Base-by-base conservation (phyloP, 2,797 vertebrate species). In the Acomys russatus region DNA sequence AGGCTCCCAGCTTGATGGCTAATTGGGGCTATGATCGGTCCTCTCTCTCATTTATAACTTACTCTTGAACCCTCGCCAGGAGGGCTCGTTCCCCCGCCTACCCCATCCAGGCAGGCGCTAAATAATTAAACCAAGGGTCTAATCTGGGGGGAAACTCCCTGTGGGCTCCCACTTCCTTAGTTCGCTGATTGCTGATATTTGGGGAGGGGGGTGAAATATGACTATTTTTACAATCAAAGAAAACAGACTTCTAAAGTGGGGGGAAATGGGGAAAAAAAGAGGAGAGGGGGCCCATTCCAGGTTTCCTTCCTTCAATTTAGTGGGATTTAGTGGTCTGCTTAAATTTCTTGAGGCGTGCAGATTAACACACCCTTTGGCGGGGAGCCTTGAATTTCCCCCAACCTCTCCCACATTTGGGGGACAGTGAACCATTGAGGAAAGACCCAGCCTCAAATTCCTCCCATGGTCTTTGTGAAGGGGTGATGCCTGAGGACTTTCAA, bases 141-240 rank as follows among this genome's bases (percentile, higher is more conserved):
- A 98, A 98, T 98, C 94, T 3, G 44, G 94, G 0, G 97, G n/a
- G 28, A 96, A 98, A 96, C 97, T 94, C 98, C 98, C 98, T 94
- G 85, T 51, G 97, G 98, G 98, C 95, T 94, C 90, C 93, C 96
- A 92, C 98, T 98, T 98, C 98, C 98, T 98, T 88, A 6, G 97
- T 91, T 94, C 35, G 95, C 95, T 98, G 98, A 98, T 98, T 97
- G 98, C 98, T 98, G 98, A 98, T 98, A 98, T 98, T 98, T 98
- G 88, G 86, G 97, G 33, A 97, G 88, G 97, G 4, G 98, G 94
- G 97, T 98, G 98, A 99, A 98, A 99, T 98, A 98, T 92, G 98
- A 98, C 98, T 98, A 98, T 98, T 98, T 98, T 90, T 98, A 98
- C 49, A 97, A 98, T 98, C 98, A 98, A 98, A 98, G 95, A 94